These are phyloP conservation scores for Pollenia labialis DNA, from an alignment of 2,888 invertebrate genomes.

Conservation along the genomic window DNA sequence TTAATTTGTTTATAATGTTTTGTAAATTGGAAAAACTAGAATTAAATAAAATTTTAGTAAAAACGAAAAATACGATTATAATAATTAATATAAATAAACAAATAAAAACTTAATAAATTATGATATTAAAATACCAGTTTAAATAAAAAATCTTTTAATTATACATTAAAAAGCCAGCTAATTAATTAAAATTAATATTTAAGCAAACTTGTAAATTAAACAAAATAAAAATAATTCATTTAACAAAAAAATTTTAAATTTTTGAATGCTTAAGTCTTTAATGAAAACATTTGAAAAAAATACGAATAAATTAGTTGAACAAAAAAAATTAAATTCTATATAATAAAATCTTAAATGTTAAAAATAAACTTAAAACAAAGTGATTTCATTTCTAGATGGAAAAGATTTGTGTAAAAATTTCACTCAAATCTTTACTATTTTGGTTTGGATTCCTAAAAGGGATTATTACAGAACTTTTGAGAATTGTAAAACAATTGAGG, in stretches of 20 bases:
- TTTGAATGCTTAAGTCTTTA: slow-evolving; percentile 18
- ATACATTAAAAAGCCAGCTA: not conserved
- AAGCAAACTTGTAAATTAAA: slow-evolving; percentile 36
- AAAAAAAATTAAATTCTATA: not conserved
- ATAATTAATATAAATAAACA: too few relatives aligned
- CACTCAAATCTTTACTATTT: too few relatives aligned
- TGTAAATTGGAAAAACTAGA: too few relatives aligned
- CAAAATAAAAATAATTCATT: not conserved
- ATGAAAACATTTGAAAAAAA: not conserved
- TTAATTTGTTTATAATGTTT: not conserved
- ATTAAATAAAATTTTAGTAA: not conserved
- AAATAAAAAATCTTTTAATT: not conserved
- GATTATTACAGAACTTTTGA: too few relatives aligned
- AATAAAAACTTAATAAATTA: too few relatives aligned
- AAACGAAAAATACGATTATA: not conserved
- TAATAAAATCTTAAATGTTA: slow-evolving; percentile 59
- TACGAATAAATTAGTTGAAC: not conserved
- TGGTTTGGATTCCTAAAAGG: too few relatives aligned
- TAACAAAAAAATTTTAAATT: not conserved
- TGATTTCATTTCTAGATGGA: not conserved
- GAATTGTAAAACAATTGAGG: too few relatives aligned
- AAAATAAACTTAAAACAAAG: slow-evolving; percentile 18
- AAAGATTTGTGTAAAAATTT: not conserved
- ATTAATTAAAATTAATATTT: not conserved
- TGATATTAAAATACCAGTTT: too few relatives aligned